phyloP scores from a whole-genome alignment of 2,113 vertebrate species.

The Macheiramphus alcinus region DNA sequence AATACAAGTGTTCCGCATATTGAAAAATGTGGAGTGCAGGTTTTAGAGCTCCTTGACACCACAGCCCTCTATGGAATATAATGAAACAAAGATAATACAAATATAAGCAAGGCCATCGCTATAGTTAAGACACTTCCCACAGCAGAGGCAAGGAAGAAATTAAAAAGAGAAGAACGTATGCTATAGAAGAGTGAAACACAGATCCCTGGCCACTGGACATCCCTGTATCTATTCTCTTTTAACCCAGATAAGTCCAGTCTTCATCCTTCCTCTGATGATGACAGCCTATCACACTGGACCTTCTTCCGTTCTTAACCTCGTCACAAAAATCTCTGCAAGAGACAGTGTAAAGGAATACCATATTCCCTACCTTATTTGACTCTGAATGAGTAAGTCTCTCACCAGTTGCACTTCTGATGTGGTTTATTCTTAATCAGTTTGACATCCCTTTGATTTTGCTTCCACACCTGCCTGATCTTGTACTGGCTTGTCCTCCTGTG shows the following conservation, averaged over 20 bases:
- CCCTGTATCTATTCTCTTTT: not conserved
- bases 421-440: constrained; percentile 21
- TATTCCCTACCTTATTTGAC: not conserved
- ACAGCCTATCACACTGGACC: not conserved
- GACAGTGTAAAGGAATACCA: not conserved
- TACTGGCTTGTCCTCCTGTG: not conserved
- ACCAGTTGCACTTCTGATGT: constrained; percentile 6
- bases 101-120: not conserved
- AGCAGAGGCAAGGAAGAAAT: not conserved
- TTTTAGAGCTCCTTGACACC: constrained; percentile 13
- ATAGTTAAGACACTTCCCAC: not conserved
- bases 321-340: not conserved
- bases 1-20: not conserved
- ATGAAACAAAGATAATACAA: not conserved
- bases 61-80: not conserved
- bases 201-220: not conserved
- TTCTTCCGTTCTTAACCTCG: not conserved
- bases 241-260: not conserved
- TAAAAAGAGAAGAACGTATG: accelerated
- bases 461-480: constrained; percentile 33
- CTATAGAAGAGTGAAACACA: not conserved
- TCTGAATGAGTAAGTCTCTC: not conserved
- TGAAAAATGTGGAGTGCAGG: not conserved
- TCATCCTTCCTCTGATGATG: not conserved
- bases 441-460: constrained; percentile 31